A percentile compares a stretch with the other conserved stretches of the same genome.
These are phyloP conservation scores for Brachyopa scutellaris DNA, from an alignment of 2,888 invertebrate species.

Conservation along the genomic window DNA sequence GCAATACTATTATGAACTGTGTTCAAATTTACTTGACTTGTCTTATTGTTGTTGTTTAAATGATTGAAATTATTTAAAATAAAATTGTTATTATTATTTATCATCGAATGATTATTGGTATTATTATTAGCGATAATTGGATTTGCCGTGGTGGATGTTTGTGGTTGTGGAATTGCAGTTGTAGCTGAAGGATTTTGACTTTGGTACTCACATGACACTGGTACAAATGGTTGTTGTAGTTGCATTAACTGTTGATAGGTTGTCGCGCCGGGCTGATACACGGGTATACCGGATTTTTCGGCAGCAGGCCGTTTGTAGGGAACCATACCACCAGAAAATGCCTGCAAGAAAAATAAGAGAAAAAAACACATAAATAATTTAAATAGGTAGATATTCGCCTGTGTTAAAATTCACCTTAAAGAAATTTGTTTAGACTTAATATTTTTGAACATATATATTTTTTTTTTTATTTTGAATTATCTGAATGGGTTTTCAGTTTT, in stretches of 20 bases:
- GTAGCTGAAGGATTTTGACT: conserved; percentile 78
- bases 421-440: no score
- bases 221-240: conserved; percentile 96
- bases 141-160: conserved; percentile 81
- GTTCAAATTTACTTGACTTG: conserved; percentile 72
- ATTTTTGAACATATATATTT: no score
- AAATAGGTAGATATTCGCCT: no score
- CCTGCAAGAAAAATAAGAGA: conserved; percentile 83
- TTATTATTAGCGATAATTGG: conserved; percentile 76
- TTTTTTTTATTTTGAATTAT: no score
- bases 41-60: conserved; percentile 73
- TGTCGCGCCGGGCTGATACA: conserved; percentile 95
- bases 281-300: conserved; percentile 97
- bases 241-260: conserved; percentile 98
- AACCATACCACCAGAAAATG: conserved; percentile 97
- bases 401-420: no score
- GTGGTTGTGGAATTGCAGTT: conserved; percentile 76
- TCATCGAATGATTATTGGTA: conserved; percentile 73
- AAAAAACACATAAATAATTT: no score
- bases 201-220: conserved; percentile 98
- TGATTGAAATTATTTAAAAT: conserved; percentile 69
- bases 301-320: conserved; percentile 98
- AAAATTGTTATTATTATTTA: conserved; percentile 70
- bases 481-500: no score
- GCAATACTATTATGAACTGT: conserved; percentile 70